phyloP scores from a whole-genome alignment of 2,113 vertebrate genomes.

The Cololabis saira region DNA sequence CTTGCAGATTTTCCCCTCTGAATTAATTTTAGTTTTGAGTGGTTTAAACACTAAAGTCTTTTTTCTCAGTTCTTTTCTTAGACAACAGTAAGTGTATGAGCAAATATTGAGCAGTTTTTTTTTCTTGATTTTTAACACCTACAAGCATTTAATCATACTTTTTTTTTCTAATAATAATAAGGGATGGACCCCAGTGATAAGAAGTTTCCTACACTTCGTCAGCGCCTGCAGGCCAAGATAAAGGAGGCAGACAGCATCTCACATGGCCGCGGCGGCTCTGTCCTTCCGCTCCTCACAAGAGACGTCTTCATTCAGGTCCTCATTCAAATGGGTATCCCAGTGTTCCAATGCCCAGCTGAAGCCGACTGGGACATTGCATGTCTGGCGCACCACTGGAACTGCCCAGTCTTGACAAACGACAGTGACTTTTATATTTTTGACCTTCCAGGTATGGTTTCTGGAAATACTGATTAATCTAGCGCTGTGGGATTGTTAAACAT shows the following conservation, averaged over 20 bases:
- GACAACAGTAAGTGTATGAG: too few species aligned
- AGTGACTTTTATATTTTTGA: conserved; percentile 96
- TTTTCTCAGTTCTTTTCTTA: too few species aligned
- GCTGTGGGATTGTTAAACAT: background rate
- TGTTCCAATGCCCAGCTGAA: conserved; percentile 90
- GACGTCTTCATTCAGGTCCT: conserved; percentile 89
- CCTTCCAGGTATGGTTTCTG: conserved; percentile 79
- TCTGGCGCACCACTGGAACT: conserved; percentile 90
- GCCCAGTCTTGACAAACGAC: conserved; percentile 91
- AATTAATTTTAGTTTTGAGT: too few species aligned
- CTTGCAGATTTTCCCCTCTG: too few species aligned
- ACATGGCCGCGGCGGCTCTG: conserved; percentile 75
- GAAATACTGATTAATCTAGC: background rate
- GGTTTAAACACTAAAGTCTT: too few species aligned
- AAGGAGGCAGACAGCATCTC: conserved; percentile 82
- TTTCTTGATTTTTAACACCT: background rate
- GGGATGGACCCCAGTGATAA: conserved; percentile 89
- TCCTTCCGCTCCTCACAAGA: conserved; percentile 86
- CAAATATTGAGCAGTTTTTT: background rate
- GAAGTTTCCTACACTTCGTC: conserved; percentile 86
- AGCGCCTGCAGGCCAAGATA: conserved; percentile 86
- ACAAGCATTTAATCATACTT: background rate
- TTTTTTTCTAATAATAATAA: conserved; percentile 35
- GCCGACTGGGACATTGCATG: conserved; percentile 92
- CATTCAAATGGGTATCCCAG: conserved; percentile 78